phyloP scores from a whole-genome alignment of 2,797 vertebrate species.

The Echeneis naucrates region DNA sequence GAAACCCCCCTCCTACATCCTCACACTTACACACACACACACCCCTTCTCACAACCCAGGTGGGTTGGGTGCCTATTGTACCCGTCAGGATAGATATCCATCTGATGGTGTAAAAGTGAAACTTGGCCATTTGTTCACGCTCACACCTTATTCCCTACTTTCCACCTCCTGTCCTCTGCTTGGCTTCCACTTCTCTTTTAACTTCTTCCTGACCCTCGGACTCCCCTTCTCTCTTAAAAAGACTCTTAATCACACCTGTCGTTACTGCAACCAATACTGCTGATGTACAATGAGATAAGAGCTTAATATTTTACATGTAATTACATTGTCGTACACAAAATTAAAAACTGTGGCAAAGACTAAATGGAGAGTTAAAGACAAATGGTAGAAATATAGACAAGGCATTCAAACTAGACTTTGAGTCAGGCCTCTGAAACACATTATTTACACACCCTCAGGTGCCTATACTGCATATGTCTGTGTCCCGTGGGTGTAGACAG shows the following conservation, averaged over 20 bases:
- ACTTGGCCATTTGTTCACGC: constrained; percentile 63
- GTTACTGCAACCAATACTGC: not conserved
- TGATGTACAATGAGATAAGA: not conserved
- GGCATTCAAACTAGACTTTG: not conserved
- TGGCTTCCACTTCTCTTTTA: constrained; percentile 26
- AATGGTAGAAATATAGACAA: no score
- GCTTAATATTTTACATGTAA: not conserved
- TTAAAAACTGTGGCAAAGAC: not conserved
- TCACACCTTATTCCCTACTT: constrained; percentile 45
- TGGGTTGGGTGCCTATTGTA: constrained; percentile 68
- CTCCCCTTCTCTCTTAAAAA: not conserved
- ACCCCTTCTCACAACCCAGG: constrained; percentile 42
- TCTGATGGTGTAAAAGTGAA: constrained; percentile 71
- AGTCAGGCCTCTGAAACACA: not conserved
- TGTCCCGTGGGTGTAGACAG: constrained; percentile 13
- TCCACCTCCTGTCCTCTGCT: constrained; percentile 32
- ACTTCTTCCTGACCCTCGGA: constrained; percentile 39
- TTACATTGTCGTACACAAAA: not conserved
- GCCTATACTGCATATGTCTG: not conserved
- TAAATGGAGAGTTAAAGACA: not conserved
- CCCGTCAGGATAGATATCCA: constrained; percentile 70
- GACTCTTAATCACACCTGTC: not conserved
- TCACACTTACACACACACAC: constrained; percentile 20
- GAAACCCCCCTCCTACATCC: constrained; percentile 43
- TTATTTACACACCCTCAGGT: constrained; percentile 1